Base-by-base conservation (phyloP, 2,113 vertebrate genomes). In the Solea senegalensis region DNA sequence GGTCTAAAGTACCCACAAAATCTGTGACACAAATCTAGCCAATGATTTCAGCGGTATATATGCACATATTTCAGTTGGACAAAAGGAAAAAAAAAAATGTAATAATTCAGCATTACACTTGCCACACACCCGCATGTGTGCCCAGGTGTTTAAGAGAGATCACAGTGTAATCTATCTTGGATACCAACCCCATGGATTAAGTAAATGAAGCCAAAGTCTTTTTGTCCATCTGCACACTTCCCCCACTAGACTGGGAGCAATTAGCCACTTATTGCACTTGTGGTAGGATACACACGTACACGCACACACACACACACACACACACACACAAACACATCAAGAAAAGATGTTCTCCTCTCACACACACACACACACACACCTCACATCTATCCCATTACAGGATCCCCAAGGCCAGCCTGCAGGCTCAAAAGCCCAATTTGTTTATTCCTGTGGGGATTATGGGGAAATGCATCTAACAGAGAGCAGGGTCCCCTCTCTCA, bases 401-500 rank as follows among this genome's bases (percentile, higher is more conserved):
- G 76, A 87, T 76, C 84, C 85, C 84, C 84, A 52, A 72, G 76
- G 80, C 80, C 87, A 79, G 86, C 83, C 84, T 87, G 84, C 80
- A 70, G 87, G 74, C 88, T 91, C 76, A 93, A 92, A 92, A 86
- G 79, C 87, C 89, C 88, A 93, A 92, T 94, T 92, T 93, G 92
- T 93, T 93, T 92, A 91, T 90, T 92, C 88, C 85, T 89, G 78
- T 83, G 77, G 86, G 91, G 90, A 91, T 91, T 91, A 90, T 48
- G 67, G 73, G 81, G 53, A 88, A 90, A 90, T 83, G 82, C 81
- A 91, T 91, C 89, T 86, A 90, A 91, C 83, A 90, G 87, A 81
- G 83, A 10, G 65, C 54, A 70, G 88, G 89, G 89, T 84, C 87
- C 73, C 73, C 68, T 74, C 65, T 50, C 82, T 87, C 83, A 86